Conservation (phyloP, 2,113 vertebrate genomes). For the Zosterops hypoxanthus region DNA sequence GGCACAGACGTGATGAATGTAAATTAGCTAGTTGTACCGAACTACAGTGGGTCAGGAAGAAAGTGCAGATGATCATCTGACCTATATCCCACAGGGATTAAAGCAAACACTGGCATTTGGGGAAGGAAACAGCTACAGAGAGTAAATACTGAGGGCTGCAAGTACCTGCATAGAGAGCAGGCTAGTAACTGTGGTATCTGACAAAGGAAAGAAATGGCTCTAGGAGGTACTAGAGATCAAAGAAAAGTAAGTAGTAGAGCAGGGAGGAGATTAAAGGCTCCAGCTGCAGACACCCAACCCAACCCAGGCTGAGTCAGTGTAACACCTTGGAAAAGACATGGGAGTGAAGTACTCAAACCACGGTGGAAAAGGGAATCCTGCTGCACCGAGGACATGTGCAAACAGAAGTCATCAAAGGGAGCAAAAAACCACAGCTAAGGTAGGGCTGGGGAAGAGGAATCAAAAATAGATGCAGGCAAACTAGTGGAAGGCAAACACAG, state of each 20-base stretch:
- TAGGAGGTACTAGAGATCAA: conserved; percentile 2
- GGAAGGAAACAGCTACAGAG: background rate
- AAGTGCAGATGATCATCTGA: background rate
- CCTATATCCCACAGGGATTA: background rate
- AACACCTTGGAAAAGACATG: background rate
- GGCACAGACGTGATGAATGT: background rate
- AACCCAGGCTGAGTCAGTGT: background rate
- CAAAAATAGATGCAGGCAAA: background rate
- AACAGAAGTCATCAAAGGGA: background rate
- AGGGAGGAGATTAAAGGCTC: background rate
- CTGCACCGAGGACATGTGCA: background rate
- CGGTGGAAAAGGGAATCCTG: background rate
- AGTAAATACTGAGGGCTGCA: background rate
- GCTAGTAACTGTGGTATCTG: background rate
- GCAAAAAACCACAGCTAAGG: background rate
- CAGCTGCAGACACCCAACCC: background rate
- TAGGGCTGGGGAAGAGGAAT: background rate
- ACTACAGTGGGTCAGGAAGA: background rate
- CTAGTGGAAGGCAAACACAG: background rate
- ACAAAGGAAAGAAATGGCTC: background rate
- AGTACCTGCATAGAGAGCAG: background rate
- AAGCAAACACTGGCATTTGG: background rate
- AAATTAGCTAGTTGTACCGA: background rate
- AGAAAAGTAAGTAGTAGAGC: background rate
- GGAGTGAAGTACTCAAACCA: background rate